Base-by-base conservation (phyloP, 2,113 vertebrate species). In the Pheucticus melanocephalus region DNA sequence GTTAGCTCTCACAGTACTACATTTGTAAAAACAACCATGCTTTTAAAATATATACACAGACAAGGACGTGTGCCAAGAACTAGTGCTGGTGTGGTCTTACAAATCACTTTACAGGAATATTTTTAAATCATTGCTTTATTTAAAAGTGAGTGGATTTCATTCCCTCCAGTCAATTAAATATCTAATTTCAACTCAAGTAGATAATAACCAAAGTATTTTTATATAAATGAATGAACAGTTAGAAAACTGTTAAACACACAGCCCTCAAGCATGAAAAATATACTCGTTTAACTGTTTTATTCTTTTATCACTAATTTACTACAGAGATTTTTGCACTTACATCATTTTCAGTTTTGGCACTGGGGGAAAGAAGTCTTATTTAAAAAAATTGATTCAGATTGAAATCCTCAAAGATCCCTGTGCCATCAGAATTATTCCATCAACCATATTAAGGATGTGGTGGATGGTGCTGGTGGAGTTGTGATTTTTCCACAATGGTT, bases 1-100 rank as follows among this genome's bases (percentile, higher is more conserved):
- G 97, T 97, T 97, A 97, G 97, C 97, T 98, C 98, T 97, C 98
- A 89, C 93, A 96, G 95, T 96, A 98, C 97, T 98, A 96, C 97
- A 86, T 98, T 98, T 98, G 96, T 97, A 98, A 98, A 98, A 98
- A 98, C 97, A 98, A 97, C 96, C 96, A 75, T 96, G 95, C 97
- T 95, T 97, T 97, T 98, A 97, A 98, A 97, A 97, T 97, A 97
- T 97, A 98, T 97, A 97, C 96, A 97, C 95, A 97, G 94, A 96
- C 75, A 87, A 95, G 96, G 94, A 94, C 10, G 87, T 90, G 95
- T 98, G 97, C 98, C 98, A 98, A 97, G 96, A 97, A 94, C 91
- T 97, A 97, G 95, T 96, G 94, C 96, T 98, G 97, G 98, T 98
- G 98, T 98, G 97, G 98, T 98, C 97, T 97, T 96, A 94, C 95